phyloP scores from a whole-genome alignment of 1,140 invertebrate species.

The Wiebesia pumilae region DNA sequence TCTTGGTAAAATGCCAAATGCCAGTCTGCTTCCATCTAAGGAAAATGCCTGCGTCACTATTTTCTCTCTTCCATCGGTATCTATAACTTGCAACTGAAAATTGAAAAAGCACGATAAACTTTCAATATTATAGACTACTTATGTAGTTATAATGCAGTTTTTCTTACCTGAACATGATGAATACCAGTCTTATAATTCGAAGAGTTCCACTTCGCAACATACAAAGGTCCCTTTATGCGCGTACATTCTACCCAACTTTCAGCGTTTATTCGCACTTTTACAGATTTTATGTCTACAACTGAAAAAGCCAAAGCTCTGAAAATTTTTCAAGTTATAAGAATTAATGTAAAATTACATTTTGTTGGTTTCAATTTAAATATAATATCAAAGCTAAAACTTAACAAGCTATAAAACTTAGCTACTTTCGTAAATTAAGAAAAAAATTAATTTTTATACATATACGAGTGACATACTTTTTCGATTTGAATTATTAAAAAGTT shows the following conservation, averaged over 20 bases:
- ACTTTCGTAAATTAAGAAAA: too few species aligned
- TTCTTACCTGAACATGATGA: conserved; percentile 81
- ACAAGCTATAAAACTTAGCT: too few species aligned
- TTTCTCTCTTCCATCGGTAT: conserved; percentile 78
- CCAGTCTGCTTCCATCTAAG: conserved; percentile 81
- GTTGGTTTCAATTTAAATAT: background rate
- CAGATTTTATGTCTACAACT: conserved; percentile 77
- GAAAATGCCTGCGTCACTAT: conserved; percentile 84
- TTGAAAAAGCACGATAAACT: conserved; percentile 23
- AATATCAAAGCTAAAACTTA: background rate
- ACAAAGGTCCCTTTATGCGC: conserved; percentile 81
- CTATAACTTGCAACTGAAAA: conserved; percentile 78
- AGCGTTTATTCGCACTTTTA: conserved; percentile 81
- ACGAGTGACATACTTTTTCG: too few species aligned
- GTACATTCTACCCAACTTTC: conserved; percentile 79
- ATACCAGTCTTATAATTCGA: conserved; percentile 79
- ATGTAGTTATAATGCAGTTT: background rate
- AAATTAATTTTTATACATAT: too few species aligned
- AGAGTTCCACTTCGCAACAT: conserved; percentile 83
- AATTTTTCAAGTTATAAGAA: background rate
- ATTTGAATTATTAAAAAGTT: too few species aligned
- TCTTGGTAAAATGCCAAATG: conserved; percentile 81
- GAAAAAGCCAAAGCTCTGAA: conserved; percentile 85
- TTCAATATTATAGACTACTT: conserved; percentile 42
- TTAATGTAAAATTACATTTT: background rate